Percentiles rank a stretch among this genome's conserved stretches.
phyloP scores from a whole-genome alignment of 2,113 vertebrate genomes.

The Phrynocephalus versicolor region DNA sequence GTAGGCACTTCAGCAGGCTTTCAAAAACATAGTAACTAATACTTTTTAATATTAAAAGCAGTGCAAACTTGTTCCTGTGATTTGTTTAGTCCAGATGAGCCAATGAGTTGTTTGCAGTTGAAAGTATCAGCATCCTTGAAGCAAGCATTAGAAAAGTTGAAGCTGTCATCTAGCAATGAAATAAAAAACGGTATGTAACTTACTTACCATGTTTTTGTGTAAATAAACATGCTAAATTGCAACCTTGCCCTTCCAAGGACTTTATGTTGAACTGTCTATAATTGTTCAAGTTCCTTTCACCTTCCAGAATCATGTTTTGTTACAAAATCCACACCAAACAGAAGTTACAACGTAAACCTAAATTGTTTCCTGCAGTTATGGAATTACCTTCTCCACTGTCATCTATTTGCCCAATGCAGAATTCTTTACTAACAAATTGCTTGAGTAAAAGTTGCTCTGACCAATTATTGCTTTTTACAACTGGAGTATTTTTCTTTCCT shows the following conservation, averaged over 20 bases:
- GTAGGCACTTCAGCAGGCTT: background rate
- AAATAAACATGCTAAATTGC: background rate
- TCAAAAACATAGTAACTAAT: constrained; percentile 1
- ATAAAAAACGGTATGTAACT: constrained; percentile 80
- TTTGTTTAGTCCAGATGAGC: constrained; percentile 87
- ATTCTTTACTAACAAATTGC: too few relatives aligned
- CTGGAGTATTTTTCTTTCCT: too few relatives aligned
- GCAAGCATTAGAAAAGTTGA: constrained; percentile 90
- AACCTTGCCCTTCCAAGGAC: background rate
- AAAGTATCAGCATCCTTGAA: constrained; percentile 93
- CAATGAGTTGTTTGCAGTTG: constrained; percentile 84
- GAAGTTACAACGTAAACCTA: too few relatives aligned
- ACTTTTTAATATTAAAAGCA: background rate
- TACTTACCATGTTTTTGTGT: background rate
- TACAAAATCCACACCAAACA: too few relatives aligned
- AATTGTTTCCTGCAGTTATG: too few relatives aligned
- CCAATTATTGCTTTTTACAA: too few relatives aligned
- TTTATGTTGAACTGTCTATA: too few relatives aligned
- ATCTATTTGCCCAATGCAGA: too few relatives aligned
- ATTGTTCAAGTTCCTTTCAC: too few relatives aligned
- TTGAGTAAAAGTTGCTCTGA: too few relatives aligned
- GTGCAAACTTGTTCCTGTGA: constrained; percentile 10
- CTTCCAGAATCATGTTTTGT: too few relatives aligned
- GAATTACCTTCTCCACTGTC: too few relatives aligned
- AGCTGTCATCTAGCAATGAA: constrained; percentile 79